Base-by-base conservation (phyloP, 2,113 vertebrate genomes). In the Paralichthys olivaceus region DNA sequence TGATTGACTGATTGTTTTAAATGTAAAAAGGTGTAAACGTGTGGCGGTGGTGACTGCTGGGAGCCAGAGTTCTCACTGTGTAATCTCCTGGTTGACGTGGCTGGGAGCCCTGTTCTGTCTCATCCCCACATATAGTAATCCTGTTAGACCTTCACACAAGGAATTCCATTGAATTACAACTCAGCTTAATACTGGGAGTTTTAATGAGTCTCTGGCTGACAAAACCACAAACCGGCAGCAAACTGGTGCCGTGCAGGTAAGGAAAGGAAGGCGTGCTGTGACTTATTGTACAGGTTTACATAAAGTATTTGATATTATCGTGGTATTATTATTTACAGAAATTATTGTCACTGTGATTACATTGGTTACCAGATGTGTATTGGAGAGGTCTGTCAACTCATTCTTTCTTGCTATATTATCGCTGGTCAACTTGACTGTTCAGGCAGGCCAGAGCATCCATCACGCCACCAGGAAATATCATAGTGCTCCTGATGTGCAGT, bases 111-210 rank as follows among this genome's bases (percentile, higher is more conserved):
- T 43, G 34, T 28, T 61, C 58, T 22, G n/a, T 37, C 60, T n/a
- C 40, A 26, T 25, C 40, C 15, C 37, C 40, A 63, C 40, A 45
- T 26, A 12, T 8, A 2, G 15, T 63, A 63, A 63, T 63, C 61
- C 61, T 63, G 61, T 63, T 47, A 47, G 61, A 25, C 37, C 37
- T 62, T 62, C 40, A 45, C 40, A 63, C 23, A 23, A 26, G 61
- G 61, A 63, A 63, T 63, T 62, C 40, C 14, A 47, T 63, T 63
- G 1, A 47, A 20, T 47, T 25, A 26, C 7, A 2, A 22, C 61
- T 19, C 61, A 63, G 37, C 13, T 62, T n/a, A 13, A 34, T 4
- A n/a, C n/a, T 15, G 34, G 11, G 22, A n/a, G 22, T 62, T 37
- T 34, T 62, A 23, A 23, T 40, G 59, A 62, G 59, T 17, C 45